Evolutionary conservation across 2,888 invertebrate genomes (phyloP).

Genomic region (Idaea aversata): DNA sequence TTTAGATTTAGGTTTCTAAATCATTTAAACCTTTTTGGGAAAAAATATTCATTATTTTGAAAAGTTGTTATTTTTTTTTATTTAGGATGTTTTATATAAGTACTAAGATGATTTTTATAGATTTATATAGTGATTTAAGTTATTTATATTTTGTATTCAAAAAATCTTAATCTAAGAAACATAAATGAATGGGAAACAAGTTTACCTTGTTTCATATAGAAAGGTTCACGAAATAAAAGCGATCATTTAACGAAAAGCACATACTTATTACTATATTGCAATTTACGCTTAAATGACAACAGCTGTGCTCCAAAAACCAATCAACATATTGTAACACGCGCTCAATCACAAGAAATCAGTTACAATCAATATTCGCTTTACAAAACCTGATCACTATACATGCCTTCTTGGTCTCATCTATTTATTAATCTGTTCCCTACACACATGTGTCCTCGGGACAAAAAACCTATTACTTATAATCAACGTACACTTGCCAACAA

Average conservation of each 20-base stretch:
- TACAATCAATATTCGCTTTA: constrained; percentile 1
- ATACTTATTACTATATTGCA: not conserved
- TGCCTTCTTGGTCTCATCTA: constrained; percentile 1
- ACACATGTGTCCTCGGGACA: constrained; percentile 59
- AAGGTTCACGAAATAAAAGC: not conserved
- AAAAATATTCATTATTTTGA: too few relatives aligned
- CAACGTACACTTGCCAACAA: constrained; percentile 24
- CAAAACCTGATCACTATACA: not conserved
- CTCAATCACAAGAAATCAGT: not conserved
- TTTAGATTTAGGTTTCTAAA: too few relatives aligned
- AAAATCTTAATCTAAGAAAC: too few relatives aligned
- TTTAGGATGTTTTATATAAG: too few relatives aligned
- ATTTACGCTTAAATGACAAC: not conserved
- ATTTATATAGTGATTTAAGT: too few relatives aligned
- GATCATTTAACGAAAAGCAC: not conserved
- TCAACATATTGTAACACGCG: not conserved
- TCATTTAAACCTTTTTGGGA: too few relatives aligned
- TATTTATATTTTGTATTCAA: too few relatives aligned
- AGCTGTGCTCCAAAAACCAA: constrained; percentile 1
- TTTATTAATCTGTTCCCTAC: not conserved
- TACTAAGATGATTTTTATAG: too few relatives aligned
- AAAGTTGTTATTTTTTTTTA: too few relatives aligned
- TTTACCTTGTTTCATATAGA: too few relatives aligned
- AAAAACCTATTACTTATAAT: constrained; percentile 61
- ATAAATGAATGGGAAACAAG: too few relatives aligned